Conservation (phyloP, 2,888 invertebrate genomes). For the Adelognathus sp. region DNA sequence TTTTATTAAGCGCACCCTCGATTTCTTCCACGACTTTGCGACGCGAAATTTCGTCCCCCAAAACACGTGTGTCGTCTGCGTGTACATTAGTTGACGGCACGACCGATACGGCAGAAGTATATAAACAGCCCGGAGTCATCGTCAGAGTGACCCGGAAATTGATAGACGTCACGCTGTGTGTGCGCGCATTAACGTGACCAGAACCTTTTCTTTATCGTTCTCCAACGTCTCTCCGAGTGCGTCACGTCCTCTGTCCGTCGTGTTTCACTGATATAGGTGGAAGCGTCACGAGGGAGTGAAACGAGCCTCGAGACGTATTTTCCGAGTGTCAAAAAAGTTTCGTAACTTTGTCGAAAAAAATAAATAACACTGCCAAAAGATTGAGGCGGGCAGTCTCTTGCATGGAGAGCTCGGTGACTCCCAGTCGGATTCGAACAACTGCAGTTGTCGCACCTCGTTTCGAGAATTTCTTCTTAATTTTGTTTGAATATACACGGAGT, state of each 20-base stretch:
- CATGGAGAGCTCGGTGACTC: too few relatives aligned
- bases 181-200: conserved; percentile 67
- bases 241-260: background rate
- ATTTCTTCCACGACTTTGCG: background rate
- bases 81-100: conserved; percentile 61
- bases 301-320: background rate
- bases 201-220: conserved; percentile 44
- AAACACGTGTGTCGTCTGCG: conserved; percentile 50
- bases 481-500: too few relatives aligned
- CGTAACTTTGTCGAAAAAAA: too few relatives aligned
- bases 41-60: background rate
- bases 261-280: background rate
- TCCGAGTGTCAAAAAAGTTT: background rate
- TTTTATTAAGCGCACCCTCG: background rate
- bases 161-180: conserved; percentile 68
- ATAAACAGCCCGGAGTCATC: background rate
- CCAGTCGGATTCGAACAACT: too few relatives aligned
- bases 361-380: too few relatives aligned
- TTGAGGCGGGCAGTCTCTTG: too few relatives aligned
- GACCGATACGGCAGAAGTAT: background rate
- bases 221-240: conserved; percentile 21
- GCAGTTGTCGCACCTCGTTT: too few relatives aligned
- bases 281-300: background rate
- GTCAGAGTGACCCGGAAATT: conserved; percentile 68
- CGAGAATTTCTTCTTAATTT: too few relatives aligned